Evolutionary conservation across 2,113 vertebrate genomes (phyloP).

Genomic region (Bettongia penicillata): DNA sequence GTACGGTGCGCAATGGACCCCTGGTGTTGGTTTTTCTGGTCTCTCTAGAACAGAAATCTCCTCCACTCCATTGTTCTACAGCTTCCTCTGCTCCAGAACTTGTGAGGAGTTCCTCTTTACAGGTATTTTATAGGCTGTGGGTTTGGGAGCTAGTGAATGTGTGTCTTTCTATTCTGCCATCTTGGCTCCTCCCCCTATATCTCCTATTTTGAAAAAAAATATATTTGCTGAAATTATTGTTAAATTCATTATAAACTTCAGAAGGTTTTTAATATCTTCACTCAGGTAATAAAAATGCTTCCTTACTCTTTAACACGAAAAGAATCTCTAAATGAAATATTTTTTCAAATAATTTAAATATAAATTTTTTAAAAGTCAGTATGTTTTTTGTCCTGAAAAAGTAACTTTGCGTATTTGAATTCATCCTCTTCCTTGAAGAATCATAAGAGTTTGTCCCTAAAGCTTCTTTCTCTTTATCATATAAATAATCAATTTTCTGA

Average conservation of each 20-base stretch:
- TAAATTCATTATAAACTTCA: neutral
- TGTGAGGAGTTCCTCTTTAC: no score
- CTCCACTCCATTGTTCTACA: no score
- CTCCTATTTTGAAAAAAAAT: neutral
- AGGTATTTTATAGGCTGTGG: no score
- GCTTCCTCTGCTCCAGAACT: no score
- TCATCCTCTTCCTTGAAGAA: neutral
- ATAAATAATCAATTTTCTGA: neutral
- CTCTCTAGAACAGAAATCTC: no score
- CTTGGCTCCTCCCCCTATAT: no score
- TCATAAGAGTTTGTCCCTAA: neutral
- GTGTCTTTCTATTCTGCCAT: no score
- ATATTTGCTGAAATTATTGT: neutral
- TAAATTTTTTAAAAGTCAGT: neutral
- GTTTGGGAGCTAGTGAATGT: no score
- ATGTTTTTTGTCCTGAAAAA: neutral
- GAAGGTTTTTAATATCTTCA: neutral
- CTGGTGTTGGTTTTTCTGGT: no score
- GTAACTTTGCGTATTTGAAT: neutral
- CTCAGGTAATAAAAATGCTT: neutral
- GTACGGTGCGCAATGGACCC: no score
- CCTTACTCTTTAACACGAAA: neutral
- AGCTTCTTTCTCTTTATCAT: neutral
- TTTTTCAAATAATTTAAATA: neutral
- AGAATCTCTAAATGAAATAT: neutral